Evolutionary conservation across 2,888 invertebrate genomes (phyloP).

Genomic region (Pelosia muscerda): DNA sequence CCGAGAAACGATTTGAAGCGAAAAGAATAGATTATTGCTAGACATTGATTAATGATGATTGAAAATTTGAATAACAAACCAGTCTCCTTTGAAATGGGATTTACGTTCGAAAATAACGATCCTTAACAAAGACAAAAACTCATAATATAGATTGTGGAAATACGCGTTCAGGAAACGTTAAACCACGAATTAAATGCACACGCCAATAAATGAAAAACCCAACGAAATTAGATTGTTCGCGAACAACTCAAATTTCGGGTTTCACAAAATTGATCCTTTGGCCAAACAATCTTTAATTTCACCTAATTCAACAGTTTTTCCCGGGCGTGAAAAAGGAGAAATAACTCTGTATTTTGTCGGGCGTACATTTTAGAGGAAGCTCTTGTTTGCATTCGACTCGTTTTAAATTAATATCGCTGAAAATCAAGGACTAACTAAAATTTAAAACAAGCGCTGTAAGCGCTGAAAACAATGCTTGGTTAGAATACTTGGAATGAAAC

Average conservation of each 20-base stretch:
- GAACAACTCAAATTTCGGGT: conserved; percentile 57
- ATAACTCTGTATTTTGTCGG: conserved; percentile 56
- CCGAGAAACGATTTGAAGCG: conserved; percentile 33
- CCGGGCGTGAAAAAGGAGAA: conserved; percentile 56
- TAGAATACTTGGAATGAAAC: too few species aligned
- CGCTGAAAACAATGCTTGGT: conserved; percentile 35
- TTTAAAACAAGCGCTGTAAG: too few species aligned
- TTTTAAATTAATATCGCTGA: conserved; percentile 67
- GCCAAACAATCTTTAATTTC: conserved; percentile 68
- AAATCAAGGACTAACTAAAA: conserved; percentile 61
- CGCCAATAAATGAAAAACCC: conserved; percentile 39
- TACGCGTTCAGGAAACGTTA: conserved; percentile 17
- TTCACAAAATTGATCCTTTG: conserved; percentile 63
- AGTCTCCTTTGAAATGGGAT: conserved; percentile 38
- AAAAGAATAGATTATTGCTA: conserved; percentile 45
- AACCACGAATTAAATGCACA: conserved; percentile 30
- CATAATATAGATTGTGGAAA: conserved; percentile 17
- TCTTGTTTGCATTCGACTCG: conserved; percentile 63
- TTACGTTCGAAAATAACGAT: conserved; percentile 22
- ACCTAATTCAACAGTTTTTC: conserved; percentile 68
- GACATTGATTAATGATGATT: conserved; percentile 49
- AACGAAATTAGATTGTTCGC: conserved; percentile 54
- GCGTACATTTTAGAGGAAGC: conserved; percentile 55
- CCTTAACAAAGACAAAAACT: conserved; percentile 14
- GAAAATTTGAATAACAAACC: conserved; percentile 48